These are phyloP conservation scores for Rhabdomys dilectus DNA, from an alignment of 2,113 vertebrate species.

Conservation along the genomic window DNA sequence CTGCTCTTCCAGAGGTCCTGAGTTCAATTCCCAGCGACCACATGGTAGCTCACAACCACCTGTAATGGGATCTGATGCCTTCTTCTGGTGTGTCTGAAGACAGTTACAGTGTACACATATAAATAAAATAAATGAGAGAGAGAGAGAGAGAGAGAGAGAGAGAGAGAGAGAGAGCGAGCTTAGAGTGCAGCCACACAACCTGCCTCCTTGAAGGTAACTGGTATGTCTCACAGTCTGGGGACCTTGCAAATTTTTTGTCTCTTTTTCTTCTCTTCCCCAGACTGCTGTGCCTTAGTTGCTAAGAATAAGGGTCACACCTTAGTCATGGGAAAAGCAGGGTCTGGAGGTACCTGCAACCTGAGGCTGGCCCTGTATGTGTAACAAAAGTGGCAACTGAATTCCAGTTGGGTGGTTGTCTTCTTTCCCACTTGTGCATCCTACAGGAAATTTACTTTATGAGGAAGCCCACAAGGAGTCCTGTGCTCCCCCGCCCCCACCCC, in stretches of 20 bases:
- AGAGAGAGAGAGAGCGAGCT: no score
- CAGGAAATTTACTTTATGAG: background rate
- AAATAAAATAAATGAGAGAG: no score
- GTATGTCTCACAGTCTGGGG: background rate
- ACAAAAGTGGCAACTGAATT: background rate
- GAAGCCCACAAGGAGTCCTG: accelerated
- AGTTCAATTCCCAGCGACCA: no score
- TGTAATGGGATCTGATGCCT: no score
- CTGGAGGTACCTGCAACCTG: background rate
- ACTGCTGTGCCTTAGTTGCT: background rate
- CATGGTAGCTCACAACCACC: no score
- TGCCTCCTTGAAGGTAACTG: background rate
- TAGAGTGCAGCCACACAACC: background rate
- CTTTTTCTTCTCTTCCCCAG: background rate
- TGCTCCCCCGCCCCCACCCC: accelerated
- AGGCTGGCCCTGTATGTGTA: background rate
- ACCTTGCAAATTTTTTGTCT: background rate
- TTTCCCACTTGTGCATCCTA: background rate
- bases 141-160: no score
- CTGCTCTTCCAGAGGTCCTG: no score
- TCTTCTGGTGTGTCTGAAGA: no score
- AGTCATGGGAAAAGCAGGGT: background rate
- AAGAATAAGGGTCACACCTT: background rate
- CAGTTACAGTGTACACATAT: no score
- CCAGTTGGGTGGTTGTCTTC: no score